phyloP scores from a whole-genome alignment of 2,797 vertebrate genomes.

The Arctocebus calabarensis region DNA sequence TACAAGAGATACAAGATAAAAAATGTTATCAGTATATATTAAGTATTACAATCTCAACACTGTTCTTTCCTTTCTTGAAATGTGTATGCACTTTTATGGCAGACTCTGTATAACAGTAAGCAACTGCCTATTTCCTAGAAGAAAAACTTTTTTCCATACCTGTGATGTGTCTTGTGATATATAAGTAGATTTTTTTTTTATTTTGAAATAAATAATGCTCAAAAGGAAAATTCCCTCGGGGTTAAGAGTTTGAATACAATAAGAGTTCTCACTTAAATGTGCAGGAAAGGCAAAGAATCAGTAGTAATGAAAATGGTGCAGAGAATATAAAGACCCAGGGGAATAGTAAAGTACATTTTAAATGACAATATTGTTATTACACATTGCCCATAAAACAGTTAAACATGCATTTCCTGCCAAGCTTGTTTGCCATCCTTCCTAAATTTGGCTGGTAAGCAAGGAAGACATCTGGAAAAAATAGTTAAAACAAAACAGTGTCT shows the following conservation, averaged over 20 bases:
- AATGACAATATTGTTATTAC: constrained; percentile 65
- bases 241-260: neutral
- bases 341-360: constrained; percentile 73
- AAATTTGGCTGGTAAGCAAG: constrained; percentile 76
- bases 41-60: too few relatives aligned
- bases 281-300: constrained; percentile 10
- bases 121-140: neutral
- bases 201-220: constrained; percentile 47
- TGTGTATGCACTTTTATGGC: too few relatives aligned
- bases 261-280: constrained; percentile 20
- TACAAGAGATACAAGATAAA: too few relatives aligned
- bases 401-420: constrained; percentile 62
- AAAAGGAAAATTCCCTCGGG: neutral
- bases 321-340: constrained; percentile 60
- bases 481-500: constrained; percentile 82
- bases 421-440: constrained; percentile 69
- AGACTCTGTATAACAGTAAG: neutral
- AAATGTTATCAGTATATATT: too few relatives aligned
- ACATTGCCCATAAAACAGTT: constrained; percentile 63
- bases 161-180: neutral
- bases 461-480: constrained; percentile 80
- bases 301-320: constrained; percentile 26
- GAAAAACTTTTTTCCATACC: neutral
- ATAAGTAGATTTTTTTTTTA: constrained; percentile 10
- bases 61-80: too few relatives aligned